Evolutionary conservation across 2,113 vertebrate species (phyloP).

Genomic region (Poeciliopsis turrubarensis): DNA sequence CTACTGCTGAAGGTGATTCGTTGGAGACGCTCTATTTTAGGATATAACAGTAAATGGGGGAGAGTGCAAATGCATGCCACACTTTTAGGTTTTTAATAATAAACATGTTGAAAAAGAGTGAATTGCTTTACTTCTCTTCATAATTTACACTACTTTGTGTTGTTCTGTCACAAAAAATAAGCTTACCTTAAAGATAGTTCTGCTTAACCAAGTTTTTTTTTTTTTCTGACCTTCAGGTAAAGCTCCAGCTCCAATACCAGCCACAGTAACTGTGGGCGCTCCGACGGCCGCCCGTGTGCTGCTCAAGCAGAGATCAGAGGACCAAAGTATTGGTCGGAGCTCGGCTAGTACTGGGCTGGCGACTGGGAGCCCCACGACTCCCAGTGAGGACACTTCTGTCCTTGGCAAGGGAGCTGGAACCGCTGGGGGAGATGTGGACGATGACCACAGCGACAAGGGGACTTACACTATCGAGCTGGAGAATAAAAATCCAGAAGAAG

Average conservation of each 20-base stretch:
- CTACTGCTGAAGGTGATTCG: too few species aligned
- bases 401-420: slow-evolving; percentile 34
- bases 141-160: background rate
- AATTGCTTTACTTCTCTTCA: too few species aligned
- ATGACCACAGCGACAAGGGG: slow-evolving; percentile 95
- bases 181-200: background rate
- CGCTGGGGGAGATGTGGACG: slow-evolving; percentile 75
- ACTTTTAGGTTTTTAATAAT: too few species aligned
- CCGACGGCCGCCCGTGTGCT: slow-evolving; percentile 86
- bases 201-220: background rate
- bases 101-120: too few species aligned
- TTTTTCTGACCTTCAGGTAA: slow-evolving; percentile 72
- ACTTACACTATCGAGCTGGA: slow-evolving; percentile 97
- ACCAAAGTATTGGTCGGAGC: slow-evolving; percentile 86
- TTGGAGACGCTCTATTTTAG: too few species aligned
- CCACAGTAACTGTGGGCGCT: slow-evolving; percentile 81
- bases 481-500: slow-evolving; percentile 91
- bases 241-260: slow-evolving; percentile 75
- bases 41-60: too few species aligned
- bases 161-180: background rate
- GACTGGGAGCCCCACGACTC: slow-evolving; percentile 81
- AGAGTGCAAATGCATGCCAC: too few species aligned
- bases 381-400: slow-evolving; percentile 79
- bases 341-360: slow-evolving; percentile 90
- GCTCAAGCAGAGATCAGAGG: slow-evolving; percentile 92